phyloP scores from a whole-genome alignment of 2,888 invertebrate genomes.

The Drosophila trichaetosa region DNA sequence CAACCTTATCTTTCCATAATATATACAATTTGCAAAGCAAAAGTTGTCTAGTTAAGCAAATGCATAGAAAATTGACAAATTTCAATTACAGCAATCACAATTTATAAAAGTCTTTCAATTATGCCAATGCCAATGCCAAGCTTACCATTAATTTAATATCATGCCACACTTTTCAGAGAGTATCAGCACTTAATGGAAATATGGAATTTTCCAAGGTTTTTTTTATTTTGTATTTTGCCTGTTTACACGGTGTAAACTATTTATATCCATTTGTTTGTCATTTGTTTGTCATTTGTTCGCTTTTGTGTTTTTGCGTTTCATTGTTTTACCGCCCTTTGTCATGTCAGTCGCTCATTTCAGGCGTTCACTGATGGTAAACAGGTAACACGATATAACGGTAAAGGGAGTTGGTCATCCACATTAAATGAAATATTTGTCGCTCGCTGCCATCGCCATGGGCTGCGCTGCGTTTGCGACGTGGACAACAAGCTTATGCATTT shows the following conservation, averaged over 20 bases:
- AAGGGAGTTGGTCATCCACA: constrained; percentile 61
- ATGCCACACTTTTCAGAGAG: neutral
- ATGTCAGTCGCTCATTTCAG: constrained; percentile 42
- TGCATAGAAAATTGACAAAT: neutral
- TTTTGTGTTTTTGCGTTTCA: constrained; percentile 14
- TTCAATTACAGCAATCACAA: neutral
- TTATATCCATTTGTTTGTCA: neutral
- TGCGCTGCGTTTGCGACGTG: neutral
- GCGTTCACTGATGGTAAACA: constrained; percentile 46
- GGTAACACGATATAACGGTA: constrained; percentile 28
- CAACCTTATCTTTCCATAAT: neutral
- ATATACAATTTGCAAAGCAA: neutral
- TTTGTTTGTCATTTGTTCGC: neutral
- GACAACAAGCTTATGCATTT: constrained; percentile 30
- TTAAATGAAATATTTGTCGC: constrained; percentile 67
- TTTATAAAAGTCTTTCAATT: neutral
- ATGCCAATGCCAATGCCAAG: neutral
- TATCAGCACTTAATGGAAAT: neutral
- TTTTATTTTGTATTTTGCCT: neutral
- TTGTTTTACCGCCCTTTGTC: constrained; percentile 12
- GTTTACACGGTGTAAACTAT: neutral
- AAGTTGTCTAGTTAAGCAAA: neutral
- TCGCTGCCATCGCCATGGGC: constrained; percentile 16
- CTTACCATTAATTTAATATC: neutral
- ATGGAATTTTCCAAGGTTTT: neutral